Evolutionary conservation across 2,113 vertebrate species (phyloP), one percentile per base, ranked within the genome.

Genomic region (Sebastes fasciatus): DNA sequence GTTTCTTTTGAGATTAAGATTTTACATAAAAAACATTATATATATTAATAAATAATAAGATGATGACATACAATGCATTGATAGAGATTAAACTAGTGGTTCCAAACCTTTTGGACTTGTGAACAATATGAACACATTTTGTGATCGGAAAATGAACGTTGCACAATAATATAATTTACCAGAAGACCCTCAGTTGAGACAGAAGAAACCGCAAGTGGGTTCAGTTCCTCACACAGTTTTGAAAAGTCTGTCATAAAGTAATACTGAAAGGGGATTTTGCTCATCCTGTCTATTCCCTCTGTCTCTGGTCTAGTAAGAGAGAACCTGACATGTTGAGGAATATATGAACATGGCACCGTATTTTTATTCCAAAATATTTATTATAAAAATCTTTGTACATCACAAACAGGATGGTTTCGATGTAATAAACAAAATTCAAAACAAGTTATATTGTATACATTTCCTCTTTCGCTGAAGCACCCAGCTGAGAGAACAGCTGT

Each of bases 151-250:
- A 34, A 34, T 34, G 34, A 34, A 34, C 34, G n/a, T 92, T 93
- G 55, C 63, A 40, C 88, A 86, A 91, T 48, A 69, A 45, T 23
- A 61, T 61, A 14, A 71, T 78, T 87, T 87, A 71, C 79, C 67
- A 86, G 79, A 83, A 76, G 74, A 79, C 83, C 74, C 70, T 78
- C 1, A 1, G 52, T 63, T 16, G 7, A 73, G 62, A 79, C 67
- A 81, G 23, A 62, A 10, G 10, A 26, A 48, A 87, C 83, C 84
- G 9, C 88, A 74, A 64, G 1, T 82, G 8, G 14, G 11, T 68
- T 80, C 80, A 82, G 76, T 93, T 94, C 91, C 90, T 88, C 74
- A 82, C 49, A 74, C 5, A n/a, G 12, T 75, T 48, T 51, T 34
- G 34, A 34, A 34, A 34, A 34, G 34, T 34, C 34, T 34, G 34